phyloP scores from a whole-genome alignment of 2,113 vertebrate genomes.

The Protomyctophum bolini region DNA sequence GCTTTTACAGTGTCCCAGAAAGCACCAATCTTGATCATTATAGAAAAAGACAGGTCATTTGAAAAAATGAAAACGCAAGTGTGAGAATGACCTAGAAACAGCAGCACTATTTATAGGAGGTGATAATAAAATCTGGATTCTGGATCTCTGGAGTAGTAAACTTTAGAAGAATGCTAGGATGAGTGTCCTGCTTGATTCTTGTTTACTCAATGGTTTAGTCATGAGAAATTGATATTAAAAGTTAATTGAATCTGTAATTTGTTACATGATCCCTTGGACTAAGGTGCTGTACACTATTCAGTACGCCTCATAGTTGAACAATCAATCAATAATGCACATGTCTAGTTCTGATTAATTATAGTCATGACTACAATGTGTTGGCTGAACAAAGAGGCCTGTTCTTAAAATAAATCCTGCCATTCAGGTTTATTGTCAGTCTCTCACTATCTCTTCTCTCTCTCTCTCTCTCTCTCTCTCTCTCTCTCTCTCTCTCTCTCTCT shows the following conservation, averaged over 20 bases:
- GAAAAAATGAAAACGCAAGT: conserved; percentile 49
- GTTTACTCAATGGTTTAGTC: too few species aligned
- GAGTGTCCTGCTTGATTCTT: too few species aligned
- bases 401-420: conserved; percentile 1
- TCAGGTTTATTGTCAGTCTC: conserved; percentile 2
- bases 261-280: too few species aligned
- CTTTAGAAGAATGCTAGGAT: too few species aligned
- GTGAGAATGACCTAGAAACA: conserved; percentile 74
- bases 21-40: conserved; percentile 35
- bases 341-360: not conserved
- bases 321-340: not conserved
- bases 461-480: too few species aligned
- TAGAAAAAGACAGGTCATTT: conserved; percentile 40
- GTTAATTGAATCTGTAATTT: too few species aligned
- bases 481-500: too few species aligned
- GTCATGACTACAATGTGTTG: not conserved
- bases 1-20: conserved; percentile 55
- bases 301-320: too few species aligned
- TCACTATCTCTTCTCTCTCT: not conserved
- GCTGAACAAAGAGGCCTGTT: not conserved
- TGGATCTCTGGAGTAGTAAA: conserved; percentile 50
- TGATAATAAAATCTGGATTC: conserved; percentile 61
- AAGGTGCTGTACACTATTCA: too few species aligned
- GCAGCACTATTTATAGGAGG: conserved; percentile 70
- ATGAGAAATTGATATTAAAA: too few species aligned